A percentile compares a stretch with the other conserved stretches of the same genome.
phyloP scores from a whole-genome alignment of 2,888 invertebrate genomes.

The Monoplex corrugatus region DNA sequence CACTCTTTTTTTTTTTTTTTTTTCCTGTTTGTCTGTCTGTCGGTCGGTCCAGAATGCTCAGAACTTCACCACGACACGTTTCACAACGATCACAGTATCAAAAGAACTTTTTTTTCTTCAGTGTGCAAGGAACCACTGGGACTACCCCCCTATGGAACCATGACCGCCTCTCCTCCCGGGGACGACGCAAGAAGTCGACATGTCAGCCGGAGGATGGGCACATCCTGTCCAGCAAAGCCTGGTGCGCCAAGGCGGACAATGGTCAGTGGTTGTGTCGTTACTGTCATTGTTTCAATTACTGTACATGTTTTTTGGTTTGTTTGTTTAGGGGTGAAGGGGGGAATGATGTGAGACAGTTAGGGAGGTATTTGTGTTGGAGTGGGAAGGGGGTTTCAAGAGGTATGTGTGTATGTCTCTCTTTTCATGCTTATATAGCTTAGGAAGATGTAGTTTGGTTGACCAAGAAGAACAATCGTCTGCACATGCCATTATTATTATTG shows the following conservation, averaged over 20 bases:
- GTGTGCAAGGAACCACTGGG: conserved; percentile 83
- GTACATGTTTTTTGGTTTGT: conserved; percentile 15
- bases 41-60: not conserved
- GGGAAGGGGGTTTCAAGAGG: too few species aligned
- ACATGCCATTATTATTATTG: too few species aligned
- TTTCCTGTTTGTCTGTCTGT: not conserved
- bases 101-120: conserved; percentile 61
- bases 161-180: conserved; percentile 82
- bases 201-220: conserved; percentile 83
- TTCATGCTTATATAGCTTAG: too few species aligned
- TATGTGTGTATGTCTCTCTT: conserved; percentile 23
- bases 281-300: not conserved
- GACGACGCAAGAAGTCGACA: conserved; percentile 81
- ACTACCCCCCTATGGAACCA: conserved; percentile 81
- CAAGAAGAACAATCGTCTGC: too few species aligned
- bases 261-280: conserved; percentile 73
- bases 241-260: conserved; percentile 83
- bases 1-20: too few species aligned
- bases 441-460: too few species aligned
- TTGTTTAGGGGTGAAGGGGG: too few species aligned
- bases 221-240: conserved; percentile 83
- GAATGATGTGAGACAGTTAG: too few species aligned
- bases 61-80: too few species aligned
- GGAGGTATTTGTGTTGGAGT: too few species aligned
- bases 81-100: too few species aligned